Evolutionary conservation across 2,113 vertebrate genomes (phyloP), one percentile per base, ranked within the genome.

Genomic region (Sinocyclocheilus maitianheensis): DNA sequence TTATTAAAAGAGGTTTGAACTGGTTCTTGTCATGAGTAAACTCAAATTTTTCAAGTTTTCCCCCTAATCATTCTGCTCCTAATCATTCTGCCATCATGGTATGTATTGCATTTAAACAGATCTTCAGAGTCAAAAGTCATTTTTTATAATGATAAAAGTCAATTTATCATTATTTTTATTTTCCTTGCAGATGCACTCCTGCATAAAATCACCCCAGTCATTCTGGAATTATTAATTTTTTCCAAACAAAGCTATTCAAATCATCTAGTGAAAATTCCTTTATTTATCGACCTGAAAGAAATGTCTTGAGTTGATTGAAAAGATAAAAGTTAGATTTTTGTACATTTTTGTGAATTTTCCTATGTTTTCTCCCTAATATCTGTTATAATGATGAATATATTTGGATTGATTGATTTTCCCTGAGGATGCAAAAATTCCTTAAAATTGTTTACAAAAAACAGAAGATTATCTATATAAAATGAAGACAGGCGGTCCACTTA

Each of bases 381-480:
- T 53, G 20, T 53, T 53, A 14, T 53, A 51, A 77, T 53, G 14
- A 40, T 77, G 75, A 77, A 53, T 51, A 77, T 77, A 4, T 77
- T 26, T 77, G 13, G 75, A 77, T 77, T 51, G 24, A 74, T 74
- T 74, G 5, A 26, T 26, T 77, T 53, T 10, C 75, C 46, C n/a
- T 0, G 46, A 77, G 46, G 75, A 46, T 30, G 75, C 46, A 77
- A 77, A 26, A 24, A 77, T 48, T 18, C 5, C 30, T 51, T 53
- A 53, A 14, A 18, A 77, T 77, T 77, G 24, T 6, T 26, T 22
- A 77, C n/a, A 26, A 18, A 77, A 51, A 51, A 26, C n/a, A 26
- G 46, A 77, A 81, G 58, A 16, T 40, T 9, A 69, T n/a, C 16
- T 51, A 30, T 34, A 51, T 18, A 69, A 81, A 81, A 81, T 26